A percentile compares a stretch with the other conserved stretches of the same genome.
phyloP scores from a whole-genome alignment of 2,113 vertebrate genomes.

The Chloropsis cyanopogon region DNA sequence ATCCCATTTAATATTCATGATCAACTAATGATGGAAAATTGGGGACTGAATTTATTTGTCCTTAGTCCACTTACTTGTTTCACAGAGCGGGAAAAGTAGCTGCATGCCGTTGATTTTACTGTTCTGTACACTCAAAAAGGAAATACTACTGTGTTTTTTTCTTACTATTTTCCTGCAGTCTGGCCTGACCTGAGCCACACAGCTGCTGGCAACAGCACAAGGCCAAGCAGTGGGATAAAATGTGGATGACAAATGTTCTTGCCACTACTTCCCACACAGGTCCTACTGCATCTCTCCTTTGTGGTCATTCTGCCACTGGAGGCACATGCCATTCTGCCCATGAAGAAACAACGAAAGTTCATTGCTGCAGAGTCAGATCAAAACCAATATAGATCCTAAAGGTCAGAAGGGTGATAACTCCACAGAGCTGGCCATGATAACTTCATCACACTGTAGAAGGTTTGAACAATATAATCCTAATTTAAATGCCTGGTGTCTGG shows the following conservation, averaged over 20 bases:
- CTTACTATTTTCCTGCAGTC: not conserved
- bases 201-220: rapidly evolving
- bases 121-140: not conserved
- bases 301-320: not conserved
- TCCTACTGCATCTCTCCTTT: not conserved
- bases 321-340: not conserved
- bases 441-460: not conserved
- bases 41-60: not conserved
- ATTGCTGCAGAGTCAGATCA: not conserved
- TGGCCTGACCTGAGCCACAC: not conserved
- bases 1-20: not conserved
- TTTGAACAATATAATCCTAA: not conserved
- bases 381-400: not conserved
- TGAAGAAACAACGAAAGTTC: not conserved
- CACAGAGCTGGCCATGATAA: not conserved
- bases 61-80: not conserved
- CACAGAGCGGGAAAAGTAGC: not conserved
- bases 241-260: not conserved
- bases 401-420: not conserved
- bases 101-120: not conserved
- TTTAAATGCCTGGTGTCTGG: not conserved
- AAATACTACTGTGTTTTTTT: not conserved
- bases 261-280: not conserved
- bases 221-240: not conserved
- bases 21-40: not conserved